These are phyloP conservation scores for Amblyjoppa fuscipennis DNA, from an alignment of 2,888 invertebrate species.

Conservation along the genomic window DNA sequence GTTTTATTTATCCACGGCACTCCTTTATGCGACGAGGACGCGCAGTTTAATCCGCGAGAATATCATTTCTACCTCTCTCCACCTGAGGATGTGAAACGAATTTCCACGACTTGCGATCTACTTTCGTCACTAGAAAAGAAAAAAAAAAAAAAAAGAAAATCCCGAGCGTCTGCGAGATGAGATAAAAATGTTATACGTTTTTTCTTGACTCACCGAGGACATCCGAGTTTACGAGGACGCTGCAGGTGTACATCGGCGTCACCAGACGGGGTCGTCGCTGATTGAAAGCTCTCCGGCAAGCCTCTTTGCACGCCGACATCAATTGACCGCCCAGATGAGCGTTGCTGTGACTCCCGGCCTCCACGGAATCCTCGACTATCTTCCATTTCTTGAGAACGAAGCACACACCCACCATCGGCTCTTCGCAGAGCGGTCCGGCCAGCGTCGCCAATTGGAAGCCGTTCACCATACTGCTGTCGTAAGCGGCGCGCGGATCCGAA, in stretches of 20 bases:
- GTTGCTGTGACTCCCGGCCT: slow-evolving; percentile 79
- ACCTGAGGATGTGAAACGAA: too few species aligned
- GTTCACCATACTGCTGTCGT: slow-evolving; percentile 93
- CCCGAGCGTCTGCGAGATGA: not conserved
- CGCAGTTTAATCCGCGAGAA: too few species aligned
- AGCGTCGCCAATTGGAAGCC: slow-evolving; percentile 95
- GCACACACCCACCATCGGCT: slow-evolving; percentile 98
- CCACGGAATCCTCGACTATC: slow-evolving; percentile 75
- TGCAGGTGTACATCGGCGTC: slow-evolving; percentile 96
- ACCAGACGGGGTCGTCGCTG: slow-evolving; percentile 95
- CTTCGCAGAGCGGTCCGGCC: slow-evolving; percentile 98
- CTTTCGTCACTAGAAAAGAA: too few species aligned
- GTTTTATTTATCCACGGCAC: too few species aligned
- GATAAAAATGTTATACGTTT: not conserved
- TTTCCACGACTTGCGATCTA: too few species aligned
- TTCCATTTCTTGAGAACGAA: slow-evolving; percentile 95
- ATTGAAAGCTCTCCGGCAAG: slow-evolving; percentile 95
- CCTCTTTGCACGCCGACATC: slow-evolving; percentile 96
- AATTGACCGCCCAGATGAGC: slow-evolving; percentile 92
- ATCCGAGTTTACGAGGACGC: slow-evolving; percentile 94
- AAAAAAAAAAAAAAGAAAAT: not conserved
- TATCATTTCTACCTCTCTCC: too few species aligned
- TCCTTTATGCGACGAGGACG: too few species aligned
- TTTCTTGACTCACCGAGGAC: slow-evolving; percentile 91
- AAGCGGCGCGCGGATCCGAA: slow-evolving; percentile 79